Base-by-base conservation (phyloP, 2,888 invertebrate genomes). In the Heteromurus nitidus region DNA sequence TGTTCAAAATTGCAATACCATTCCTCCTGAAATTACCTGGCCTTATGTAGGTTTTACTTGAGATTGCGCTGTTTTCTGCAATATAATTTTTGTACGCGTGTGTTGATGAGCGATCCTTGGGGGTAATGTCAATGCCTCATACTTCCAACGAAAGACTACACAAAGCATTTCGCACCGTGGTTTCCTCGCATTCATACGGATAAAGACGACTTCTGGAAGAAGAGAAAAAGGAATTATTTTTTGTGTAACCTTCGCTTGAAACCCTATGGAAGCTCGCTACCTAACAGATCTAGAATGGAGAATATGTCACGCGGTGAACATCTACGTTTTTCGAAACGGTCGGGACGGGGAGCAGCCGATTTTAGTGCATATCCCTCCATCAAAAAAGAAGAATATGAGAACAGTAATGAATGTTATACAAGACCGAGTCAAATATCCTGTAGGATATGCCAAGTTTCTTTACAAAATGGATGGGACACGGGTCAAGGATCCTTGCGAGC, bases 251-350 rank as follows among this genome's bases (percentile, higher is more conserved):
- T 55, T 55, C 26, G 26, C 1, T 26, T 13, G 55, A 55, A 16
- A 26, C 18, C 50, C 16, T 11, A 86, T 86, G 85, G 84, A 85
- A 67, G 79, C 86, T 13, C 81, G 86, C n/a, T 86, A 86, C 55
- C 26, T 86, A 60, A 86, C 86, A 0, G 87, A 87, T 47, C 58
- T 87, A 24, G 85, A 87, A 70, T 86, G 86, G 86, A 79, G 86
- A 55, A 86, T 87, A 65, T 86, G 86, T 72, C 85, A 87, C 50
- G 86, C 87, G 2, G 85, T 86, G 13, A 87, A 87, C 68, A 87
- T 87, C 47, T 87, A 87, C 76, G 85, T 86, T 20, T 87, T 83
- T 69, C 81, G 83, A 30, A 87, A 87, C 68, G 87, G 87, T 2
- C 81, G 76, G 31, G 87, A 86, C 31, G 84, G 80, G 28, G 84